Evolutionary conservation across 2,113 vertebrate species (phyloP), one percentile per base, ranked within the genome.

Genomic region (Phaetusa simplex): DNA sequence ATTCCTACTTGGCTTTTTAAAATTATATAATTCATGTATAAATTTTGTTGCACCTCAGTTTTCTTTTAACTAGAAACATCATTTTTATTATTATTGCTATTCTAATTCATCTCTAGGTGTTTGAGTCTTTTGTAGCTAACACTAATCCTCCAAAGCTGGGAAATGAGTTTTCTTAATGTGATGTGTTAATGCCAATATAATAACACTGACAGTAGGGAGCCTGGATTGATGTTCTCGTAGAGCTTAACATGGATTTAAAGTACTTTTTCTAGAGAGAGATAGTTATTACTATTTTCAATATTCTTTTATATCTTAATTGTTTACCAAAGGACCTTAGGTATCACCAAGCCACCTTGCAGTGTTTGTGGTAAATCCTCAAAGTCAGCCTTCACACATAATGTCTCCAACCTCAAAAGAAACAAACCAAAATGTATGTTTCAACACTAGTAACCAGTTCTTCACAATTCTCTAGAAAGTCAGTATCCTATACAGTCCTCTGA

Each of bases 91-190:
- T 79, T 85, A 61, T 66, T 85, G 36, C 17, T 71, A 12, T 73
- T 86, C 36, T 94, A 85, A 94, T 77, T 88, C 5, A 66, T 80
- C 62, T 96, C 19, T 66, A 61, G 45, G 24, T 80, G 17, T 82
- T 42, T 56, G 24, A 91, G 64, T 73, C 49, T 85, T 82, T 66
- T 62, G 62, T 70, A 88, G 32, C 53, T 66, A 47, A 50, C 14
- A 19, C 42, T 90, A 80, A 91, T 95, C 58, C 40, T 56, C 55
- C 2, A 2, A 85, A 88, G 74, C 12, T 8, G 45, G 61, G 32
- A 92, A 73, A 13, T 42, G 50, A 82, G 22, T 93, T 95, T 91
- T 88, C 71, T 83, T 86, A 88, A 90, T 77, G 71, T 93, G 87
- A 83, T 1, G 0, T 73, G 42, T 59, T 92, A 95, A 90, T 92